Evolutionary conservation across 2,113 vertebrate genomes (phyloP), one percentile per base, ranked within the genome.

Genomic region (Notothenia rossii): DNA sequence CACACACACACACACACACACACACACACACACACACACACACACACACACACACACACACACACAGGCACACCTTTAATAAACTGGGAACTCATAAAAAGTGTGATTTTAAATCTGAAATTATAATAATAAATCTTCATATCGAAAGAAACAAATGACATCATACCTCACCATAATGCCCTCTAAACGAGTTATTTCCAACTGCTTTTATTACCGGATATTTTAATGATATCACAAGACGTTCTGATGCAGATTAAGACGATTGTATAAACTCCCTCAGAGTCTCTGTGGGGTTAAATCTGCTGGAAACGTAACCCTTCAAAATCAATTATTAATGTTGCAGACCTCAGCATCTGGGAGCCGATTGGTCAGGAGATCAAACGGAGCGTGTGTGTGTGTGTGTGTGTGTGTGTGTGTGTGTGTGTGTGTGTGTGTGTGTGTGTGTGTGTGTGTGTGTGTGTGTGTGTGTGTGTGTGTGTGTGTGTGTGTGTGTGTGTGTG

Each of bases 281-380:
- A 14, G 59, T 10, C 40, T 51, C 77, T 0, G 8, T 11, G 18
- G 14, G 33, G 65, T 56, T 50, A 22, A 15, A 59, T 60, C 10
- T 8, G 36, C 33, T 54, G 17, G 67, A 73, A 29, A 17, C 58
- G 33, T 22, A 18, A 54, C 53, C 45, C 65, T 36, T 58, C 54
- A 53, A 4, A 5, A 11, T 82, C 18, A 82, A 82, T 83, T 49
- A 80, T 83, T 83, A n/a, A 86, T 50, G 67, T 51, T 29, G 79
- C 70, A 1, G 46, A 72, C 60, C 65, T 79, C 54, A 71, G 74
- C 53, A 49, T 48, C 74, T 78, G n/a, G 0, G 6, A 72, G 66
- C 72, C n/a, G 61, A 45, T 48, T 65, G 59, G 75, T 10, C 63
- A 5, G 43, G 11, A 3, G 15, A 60, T 51, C 58, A 83, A 11